Evolutionary conservation across 2,888 invertebrate species (phyloP).

Genomic region (Merodon equestris): DNA sequence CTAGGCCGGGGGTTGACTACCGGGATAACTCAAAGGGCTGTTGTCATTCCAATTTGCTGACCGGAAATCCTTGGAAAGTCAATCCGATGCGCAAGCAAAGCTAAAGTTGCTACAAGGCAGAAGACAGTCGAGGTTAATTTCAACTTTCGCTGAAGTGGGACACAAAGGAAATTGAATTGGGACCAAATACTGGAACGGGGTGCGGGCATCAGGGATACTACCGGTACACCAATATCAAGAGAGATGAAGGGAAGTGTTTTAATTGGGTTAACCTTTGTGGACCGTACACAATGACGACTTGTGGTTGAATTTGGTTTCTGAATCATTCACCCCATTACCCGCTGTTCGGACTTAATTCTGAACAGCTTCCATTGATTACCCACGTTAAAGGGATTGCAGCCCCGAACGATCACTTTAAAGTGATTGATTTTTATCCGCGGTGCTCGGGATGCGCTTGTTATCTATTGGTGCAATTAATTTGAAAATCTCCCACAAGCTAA

Average conservation of each 20-base stretch:
- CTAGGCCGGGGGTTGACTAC: background rate
- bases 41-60: constrained; percentile 51
- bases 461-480: constrained; percentile 36
- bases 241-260: constrained; percentile 33
- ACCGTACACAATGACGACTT: background rate
- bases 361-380: background rate
- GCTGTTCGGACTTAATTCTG: constrained; percentile 2
- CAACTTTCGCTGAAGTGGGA: constrained; percentile 45
- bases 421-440: constrained; percentile 6
- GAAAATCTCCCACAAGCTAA: constrained; percentile 53
- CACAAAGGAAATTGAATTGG: constrained; percentile 61
- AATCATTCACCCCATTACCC: constrained; percentile 17
- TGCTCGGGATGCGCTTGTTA: constrained; percentile 1
- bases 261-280: constrained; percentile 43
- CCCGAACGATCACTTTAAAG: background rate
- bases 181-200: constrained; percentile 1
- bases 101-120: constrained; percentile 16
- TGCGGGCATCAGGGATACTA: too few species aligned
- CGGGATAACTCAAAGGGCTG: constrained; percentile 15
- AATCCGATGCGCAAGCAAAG: background rate
- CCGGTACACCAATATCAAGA: too few species aligned
- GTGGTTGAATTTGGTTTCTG: constrained; percentile 3
- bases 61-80: constrained; percentile 36
- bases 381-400: background rate
- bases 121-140: constrained; percentile 40